Evolutionary conservation across 1,140 invertebrate species (phyloP).

Genomic region (Diachasma alloeum): DNA sequence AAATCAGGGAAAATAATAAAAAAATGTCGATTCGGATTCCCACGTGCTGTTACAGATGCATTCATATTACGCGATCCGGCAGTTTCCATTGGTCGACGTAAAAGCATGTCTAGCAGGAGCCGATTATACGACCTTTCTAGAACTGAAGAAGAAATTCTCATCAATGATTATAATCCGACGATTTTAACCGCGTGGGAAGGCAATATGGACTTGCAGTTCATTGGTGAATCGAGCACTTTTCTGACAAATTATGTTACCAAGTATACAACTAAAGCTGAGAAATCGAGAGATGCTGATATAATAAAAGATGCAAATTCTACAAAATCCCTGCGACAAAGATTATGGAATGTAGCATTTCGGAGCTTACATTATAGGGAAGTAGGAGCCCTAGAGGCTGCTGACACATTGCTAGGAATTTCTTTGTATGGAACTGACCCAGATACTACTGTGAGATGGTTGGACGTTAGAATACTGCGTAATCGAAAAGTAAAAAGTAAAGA

Average conservation of each 20-base stretch:
- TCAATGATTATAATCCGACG: slow-evolving; percentile 34
- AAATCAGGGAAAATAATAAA: neutral
- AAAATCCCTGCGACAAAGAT: slow-evolving; percentile 25
- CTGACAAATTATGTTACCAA: slow-evolving; percentile 37
- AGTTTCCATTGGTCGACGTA: slow-evolving; percentile 36
- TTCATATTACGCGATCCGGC: too few relatives aligned
- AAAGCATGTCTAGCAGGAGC: slow-evolving; percentile 37
- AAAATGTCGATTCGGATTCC: too few relatives aligned
- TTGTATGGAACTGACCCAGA: too few relatives aligned
- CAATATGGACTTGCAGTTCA: too few relatives aligned
- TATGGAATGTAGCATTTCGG: slow-evolving; percentile 37
- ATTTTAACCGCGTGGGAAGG: slow-evolving; percentile 30
- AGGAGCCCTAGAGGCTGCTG: slow-evolving; percentile 37
- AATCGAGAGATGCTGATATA: slow-evolving; percentile 20
- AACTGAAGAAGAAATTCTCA: slow-evolving; percentile 29
- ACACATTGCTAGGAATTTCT: slow-evolving; percentile 37
- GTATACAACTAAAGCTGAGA: slow-evolving; percentile 40
- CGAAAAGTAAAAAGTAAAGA: neutral
- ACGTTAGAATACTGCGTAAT: slow-evolving; percentile 36
- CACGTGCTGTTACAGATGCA: slow-evolving; percentile 33
- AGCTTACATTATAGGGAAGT: slow-evolving; percentile 32
- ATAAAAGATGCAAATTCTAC: slow-evolving; percentile 36
- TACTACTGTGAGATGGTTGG: too few relatives aligned
- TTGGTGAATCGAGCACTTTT: slow-evolving; percentile 23
- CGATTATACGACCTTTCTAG: slow-evolving; percentile 47